Evolutionary conservation across 2,888 invertebrate species (phyloP), one percentile per base, ranked within the genome.

Genomic region (Epinotia bilunana): DNA sequence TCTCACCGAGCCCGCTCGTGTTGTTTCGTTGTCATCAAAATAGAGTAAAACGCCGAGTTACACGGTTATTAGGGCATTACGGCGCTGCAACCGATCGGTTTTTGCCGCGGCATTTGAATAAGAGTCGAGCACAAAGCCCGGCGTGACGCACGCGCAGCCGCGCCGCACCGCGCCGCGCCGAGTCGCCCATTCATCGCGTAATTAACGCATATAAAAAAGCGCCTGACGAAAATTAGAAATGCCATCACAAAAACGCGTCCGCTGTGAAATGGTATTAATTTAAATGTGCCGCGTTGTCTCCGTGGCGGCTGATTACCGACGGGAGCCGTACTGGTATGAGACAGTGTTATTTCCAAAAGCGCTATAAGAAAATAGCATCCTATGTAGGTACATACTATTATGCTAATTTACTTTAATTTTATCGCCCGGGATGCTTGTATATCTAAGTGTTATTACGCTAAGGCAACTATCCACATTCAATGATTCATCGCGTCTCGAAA

Each of bases 141-240:
- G 74, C 91, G 89, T 90, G 91, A 89, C 85, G 88, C 90, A 91
- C 91, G 91, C 90, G 88, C 90, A 82, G 76, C 83, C 77, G 78
- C 80, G 78, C 78, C 78, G 81, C 76, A 57, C 69, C 57, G 69
- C 69, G 58, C 58, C 58, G n/a, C 69, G 69, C 58, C 46, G 69
- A 73, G 69, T 57, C 61, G 76, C 46, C 90, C 89, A 92, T 93
- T 93, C 93, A 92, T 87, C 83, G 81, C 88, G 85, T 92, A 93
- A 93, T 93, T 92, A 91, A 91, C 87, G 90, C 88, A 85, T 88
- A 84, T 85, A 93, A 93, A 93, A 93, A 89, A 83, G 82, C 78
- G 81, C 85, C 86, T 86, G 87, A 89, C 86, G 88, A 90, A 91
- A 92, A 91, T 93, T 89, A 87, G 90, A 91, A 92, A 91, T 86